These are phyloP conservation scores for Urocolius indicus DNA, from an alignment of 2,113 vertebrate species.

Conservation along the genomic window DNA sequence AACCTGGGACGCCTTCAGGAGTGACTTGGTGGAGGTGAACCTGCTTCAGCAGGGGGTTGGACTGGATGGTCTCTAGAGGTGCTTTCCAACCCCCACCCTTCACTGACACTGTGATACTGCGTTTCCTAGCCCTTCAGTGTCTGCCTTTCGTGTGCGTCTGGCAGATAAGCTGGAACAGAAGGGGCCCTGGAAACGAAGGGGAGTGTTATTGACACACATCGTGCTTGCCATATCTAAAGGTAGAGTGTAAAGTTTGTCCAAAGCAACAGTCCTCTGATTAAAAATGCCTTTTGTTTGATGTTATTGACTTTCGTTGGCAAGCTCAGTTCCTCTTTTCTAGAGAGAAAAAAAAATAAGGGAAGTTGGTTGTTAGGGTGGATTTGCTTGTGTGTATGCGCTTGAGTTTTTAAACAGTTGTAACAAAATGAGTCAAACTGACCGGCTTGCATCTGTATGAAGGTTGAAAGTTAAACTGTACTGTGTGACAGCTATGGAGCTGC, in stretches of 20 bases:
- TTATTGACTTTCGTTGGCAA: not conserved
- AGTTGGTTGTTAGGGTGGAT: not conserved
- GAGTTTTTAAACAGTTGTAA: not conserved
- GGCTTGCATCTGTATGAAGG: not conserved
- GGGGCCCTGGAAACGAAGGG: not conserved
- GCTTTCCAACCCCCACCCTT: too few species aligned
- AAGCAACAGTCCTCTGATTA: fast-evolving
- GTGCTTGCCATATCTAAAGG: not conserved
- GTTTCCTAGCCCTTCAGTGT: not conserved
- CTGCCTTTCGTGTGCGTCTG: fast-evolving
- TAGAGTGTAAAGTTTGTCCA: not conserved
- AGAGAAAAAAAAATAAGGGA: not conserved
- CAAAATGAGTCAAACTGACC: not conserved
- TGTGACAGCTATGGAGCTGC: not conserved
- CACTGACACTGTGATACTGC: too few species aligned
- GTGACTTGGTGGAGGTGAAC: too few species aligned
- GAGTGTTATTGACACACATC: fast-evolving
- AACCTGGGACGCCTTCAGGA: too few species aligned
- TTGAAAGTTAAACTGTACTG: not conserved
- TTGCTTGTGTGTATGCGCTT: not conserved
- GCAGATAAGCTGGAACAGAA: not conserved
- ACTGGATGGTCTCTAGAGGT: too few species aligned
- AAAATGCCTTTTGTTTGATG: fast-evolving
- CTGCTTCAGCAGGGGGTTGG: too few species aligned
- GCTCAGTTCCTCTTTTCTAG: not conserved